Percentiles rank a stretch among this genome's conserved stretches.
Evolutionary conservation across 2,888 invertebrate species (phyloP).

Genomic region (Drepana falcataria): DNA sequence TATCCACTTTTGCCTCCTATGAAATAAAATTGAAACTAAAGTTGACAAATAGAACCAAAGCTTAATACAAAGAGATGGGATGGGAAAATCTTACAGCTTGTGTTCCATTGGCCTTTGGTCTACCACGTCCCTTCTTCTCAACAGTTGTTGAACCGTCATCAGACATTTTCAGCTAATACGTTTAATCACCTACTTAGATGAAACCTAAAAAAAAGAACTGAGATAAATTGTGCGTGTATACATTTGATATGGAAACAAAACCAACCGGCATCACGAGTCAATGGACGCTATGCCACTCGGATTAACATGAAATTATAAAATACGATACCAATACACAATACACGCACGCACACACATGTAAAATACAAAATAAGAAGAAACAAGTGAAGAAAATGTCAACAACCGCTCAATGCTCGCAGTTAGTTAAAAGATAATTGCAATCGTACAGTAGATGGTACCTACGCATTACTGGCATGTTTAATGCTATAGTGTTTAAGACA

Average conservation of each 20-base stretch:
- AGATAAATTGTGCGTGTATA: not conserved
- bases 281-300: too few species aligned
- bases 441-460: not conserved
- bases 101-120: slow-evolving; percentile 74
- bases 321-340: not conserved
- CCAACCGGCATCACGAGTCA: not conserved
- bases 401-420: slow-evolving; percentile 38
- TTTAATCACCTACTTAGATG: slow-evolving; percentile 29
- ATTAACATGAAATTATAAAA: not conserved
- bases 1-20: slow-evolving; percentile 70
- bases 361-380: slow-evolving; percentile 23
- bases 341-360: not conserved
- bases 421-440: slow-evolving; percentile 22
- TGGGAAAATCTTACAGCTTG: slow-evolving; percentile 45
- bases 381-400: slow-evolving; percentile 39
- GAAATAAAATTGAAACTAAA: slow-evolving; percentile 6
- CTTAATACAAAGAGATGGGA: not conserved
- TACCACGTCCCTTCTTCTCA: slow-evolving; percentile 75
- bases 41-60: slow-evolving; percentile 1
- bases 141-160: slow-evolving; percentile 74
- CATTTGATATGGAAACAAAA: not conserved
- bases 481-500: too few species aligned
- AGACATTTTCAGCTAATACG: slow-evolving; percentile 57
- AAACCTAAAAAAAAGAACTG: slow-evolving; percentile 36
- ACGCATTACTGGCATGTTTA: not conserved